phyloP scores from a whole-genome alignment of 2,888 invertebrate species.

The Halictus quadricinctus region DNA sequence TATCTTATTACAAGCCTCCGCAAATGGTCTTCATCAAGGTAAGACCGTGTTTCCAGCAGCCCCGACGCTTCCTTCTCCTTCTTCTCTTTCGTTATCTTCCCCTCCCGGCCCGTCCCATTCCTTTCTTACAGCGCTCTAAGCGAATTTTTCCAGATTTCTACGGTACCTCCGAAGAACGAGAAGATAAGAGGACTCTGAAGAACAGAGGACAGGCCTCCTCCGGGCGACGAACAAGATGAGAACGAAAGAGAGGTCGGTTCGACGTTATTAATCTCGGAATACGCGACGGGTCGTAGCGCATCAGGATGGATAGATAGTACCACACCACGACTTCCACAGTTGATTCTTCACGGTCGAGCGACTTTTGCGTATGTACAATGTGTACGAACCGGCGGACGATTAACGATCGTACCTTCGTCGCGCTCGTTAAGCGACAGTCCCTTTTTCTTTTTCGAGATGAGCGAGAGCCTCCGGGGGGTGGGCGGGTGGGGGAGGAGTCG shows the following conservation, averaged over 20 bases:
- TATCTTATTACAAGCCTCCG: conserved; percentile 73
- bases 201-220: background rate
- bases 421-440: conserved; percentile 70
- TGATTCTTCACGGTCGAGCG: conserved; percentile 70
- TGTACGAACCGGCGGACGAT: conserved; percentile 62
- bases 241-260: conserved; percentile 40
- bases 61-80: conserved; percentile 48
- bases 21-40: conserved; percentile 74
- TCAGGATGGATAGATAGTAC: conserved; percentile 59
- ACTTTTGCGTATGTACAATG: conserved; percentile 60
- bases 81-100: background rate
- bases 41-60: conserved; percentile 59
- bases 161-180: conserved; percentile 1
- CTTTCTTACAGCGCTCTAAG: background rate
- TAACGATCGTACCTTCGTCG: conserved; percentile 64
- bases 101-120: background rate
- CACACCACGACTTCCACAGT: conserved; percentile 52
- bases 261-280: conserved; percentile 68
- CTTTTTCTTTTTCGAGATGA: conserved; percentile 44
- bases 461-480: background rate
- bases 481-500: background rate
- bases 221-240: conserved; percentile 6
- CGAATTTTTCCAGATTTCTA: conserved; percentile 13
- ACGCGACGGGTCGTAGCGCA: conserved; percentile 44
- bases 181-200: background rate